A percentile compares a stretch with the other conserved stretches of the same genome.
Evolutionary conservation across 2,113 vertebrate species (phyloP).

Genomic region (Cyanoliseus patagonus): DNA sequence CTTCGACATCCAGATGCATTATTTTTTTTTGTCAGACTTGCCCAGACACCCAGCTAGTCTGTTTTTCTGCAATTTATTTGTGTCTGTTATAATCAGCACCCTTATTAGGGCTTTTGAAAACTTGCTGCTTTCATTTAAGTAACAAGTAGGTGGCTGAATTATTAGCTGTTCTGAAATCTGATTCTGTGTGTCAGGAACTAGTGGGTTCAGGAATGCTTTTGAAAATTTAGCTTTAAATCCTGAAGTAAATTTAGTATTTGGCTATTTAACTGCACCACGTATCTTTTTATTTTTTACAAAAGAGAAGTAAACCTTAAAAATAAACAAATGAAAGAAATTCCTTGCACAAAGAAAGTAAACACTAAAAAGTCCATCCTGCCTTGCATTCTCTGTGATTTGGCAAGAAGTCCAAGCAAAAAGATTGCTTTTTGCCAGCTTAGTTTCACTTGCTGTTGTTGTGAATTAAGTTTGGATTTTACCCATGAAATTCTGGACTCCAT

Average conservation of each 20-base stretch:
- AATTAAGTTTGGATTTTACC: neutral
- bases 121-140: neutral
- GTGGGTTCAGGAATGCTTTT: neutral
- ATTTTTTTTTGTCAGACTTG: neutral
- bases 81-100: neutral
- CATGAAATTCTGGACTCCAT: neutral
- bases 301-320: neutral
- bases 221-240: neutral
- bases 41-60: neutral
- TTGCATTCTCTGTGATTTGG: neutral
- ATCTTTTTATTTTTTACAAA: neutral
- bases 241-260: neutral
- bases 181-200: neutral
- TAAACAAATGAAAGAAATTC: neutral
- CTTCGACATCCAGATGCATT: neutral
- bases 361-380: neutral
- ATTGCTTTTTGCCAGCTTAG: neutral
- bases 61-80: neutral
- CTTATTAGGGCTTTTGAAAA: neutral
- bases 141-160: neutral
- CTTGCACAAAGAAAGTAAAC: neutral
- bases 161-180: neutral
- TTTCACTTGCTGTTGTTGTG: conserved; percentile 2
- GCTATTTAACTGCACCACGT: neutral
- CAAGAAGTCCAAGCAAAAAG: neutral